Evolutionary conservation across 2,113 vertebrate species (phyloP).

Genomic region (Prionailurus bengalensis): DNA sequence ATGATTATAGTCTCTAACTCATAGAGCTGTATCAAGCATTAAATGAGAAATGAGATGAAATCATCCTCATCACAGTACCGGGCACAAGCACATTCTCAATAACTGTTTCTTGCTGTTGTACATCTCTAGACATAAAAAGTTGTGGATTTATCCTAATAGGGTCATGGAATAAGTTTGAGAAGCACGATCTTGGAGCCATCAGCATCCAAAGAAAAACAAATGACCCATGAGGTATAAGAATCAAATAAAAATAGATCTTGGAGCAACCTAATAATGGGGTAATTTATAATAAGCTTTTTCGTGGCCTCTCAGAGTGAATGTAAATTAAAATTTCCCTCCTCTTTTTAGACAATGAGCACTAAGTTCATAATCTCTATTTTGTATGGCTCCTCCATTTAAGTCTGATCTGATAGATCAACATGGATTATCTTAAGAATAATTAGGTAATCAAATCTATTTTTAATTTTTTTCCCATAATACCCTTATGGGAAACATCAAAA

Average conservation of each 20-base stretch:
- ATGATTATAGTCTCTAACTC: background rate
- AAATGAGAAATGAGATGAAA: conserved; percentile 36
- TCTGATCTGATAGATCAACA: background rate
- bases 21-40: background rate
- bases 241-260: conserved; percentile 37
- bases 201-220: conserved; percentile 33
- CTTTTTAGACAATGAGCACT: conserved; percentile 7
- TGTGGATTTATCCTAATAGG: background rate
- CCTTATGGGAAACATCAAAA: background rate
- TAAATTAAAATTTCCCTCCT: conserved; percentile 8
- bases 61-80: background rate
- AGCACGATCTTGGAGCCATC: background rate
- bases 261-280: background rate
- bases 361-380: conserved; percentile 4
- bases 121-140: background rate
- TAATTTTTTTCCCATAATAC: conserved; percentile 6
- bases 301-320: background rate
- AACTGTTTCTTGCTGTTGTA: background rate
- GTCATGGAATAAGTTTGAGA: background rate
- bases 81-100: background rate
- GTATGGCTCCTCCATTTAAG: background rate
- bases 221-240: conserved; percentile 22
- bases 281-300: conserved; percentile 38
- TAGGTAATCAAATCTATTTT: conserved; percentile 33
- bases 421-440: background rate